Conservation (phyloP, 2,113 vertebrate species). For the Anguilla japonica region DNA sequence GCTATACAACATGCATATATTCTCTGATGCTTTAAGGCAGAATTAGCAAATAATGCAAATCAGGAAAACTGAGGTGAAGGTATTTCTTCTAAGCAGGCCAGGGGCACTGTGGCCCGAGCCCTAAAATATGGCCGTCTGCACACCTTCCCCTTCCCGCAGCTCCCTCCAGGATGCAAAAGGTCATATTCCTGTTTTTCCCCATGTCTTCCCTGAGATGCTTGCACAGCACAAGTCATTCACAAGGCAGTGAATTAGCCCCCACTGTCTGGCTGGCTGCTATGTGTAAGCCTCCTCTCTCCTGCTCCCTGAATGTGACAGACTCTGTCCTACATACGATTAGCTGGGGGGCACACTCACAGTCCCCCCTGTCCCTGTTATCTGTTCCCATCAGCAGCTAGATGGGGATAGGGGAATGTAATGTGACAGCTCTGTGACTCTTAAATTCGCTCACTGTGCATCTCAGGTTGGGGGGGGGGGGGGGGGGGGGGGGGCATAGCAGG, state of each 20-base stretch:
- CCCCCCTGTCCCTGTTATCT: constrained; percentile 38
- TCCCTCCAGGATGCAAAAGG: neutral
- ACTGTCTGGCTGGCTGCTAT: constrained; percentile 25
- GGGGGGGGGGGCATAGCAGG: neutral
- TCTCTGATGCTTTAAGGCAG: neutral
- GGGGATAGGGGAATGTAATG: constrained; percentile 15
- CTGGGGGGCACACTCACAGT: constrained; percentile 44
- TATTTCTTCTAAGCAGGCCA: neutral
- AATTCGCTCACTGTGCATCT: neutral
- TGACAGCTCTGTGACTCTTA: constrained; percentile 19
- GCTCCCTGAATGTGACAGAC: constrained; percentile 51
- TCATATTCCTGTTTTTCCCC: neutral
- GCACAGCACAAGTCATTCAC: neutral
- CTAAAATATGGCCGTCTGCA: neutral
- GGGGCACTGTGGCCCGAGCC: neutral
- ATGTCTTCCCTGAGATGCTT: neutral
- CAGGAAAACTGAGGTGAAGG: neutral
- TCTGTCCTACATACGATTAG: constrained; percentile 67
- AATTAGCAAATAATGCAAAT: neutral
- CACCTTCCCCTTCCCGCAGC: neutral
- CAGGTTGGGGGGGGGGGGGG: neutral
- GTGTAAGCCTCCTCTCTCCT: constrained; percentile 24
- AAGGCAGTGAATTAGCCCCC: neutral
- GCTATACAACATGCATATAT: neutral
- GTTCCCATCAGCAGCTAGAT: constrained; percentile 11